Conservation (phyloP, 2,888 invertebrate species). For the Neuroscelio doddi region DNA sequence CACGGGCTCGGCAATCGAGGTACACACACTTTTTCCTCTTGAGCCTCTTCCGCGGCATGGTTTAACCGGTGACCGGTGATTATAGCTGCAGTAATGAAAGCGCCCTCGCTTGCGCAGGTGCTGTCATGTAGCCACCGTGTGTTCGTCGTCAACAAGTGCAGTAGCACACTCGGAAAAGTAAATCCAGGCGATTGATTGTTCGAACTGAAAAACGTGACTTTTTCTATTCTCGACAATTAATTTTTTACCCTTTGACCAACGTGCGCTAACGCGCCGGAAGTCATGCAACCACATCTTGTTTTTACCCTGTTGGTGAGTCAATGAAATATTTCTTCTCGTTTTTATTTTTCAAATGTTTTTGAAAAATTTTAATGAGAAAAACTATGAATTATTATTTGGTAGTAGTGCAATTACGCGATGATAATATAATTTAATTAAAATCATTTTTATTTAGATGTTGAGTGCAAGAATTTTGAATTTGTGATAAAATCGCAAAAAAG, state of each 20-base stretch:
- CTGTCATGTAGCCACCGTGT: constrained; percentile 62
- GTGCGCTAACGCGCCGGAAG: constrained; percentile 34
- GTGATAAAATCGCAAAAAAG: too few relatives aligned
- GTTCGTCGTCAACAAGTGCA: constrained; percentile 31
- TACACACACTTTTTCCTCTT: constrained; percentile 60
- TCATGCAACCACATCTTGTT: constrained; percentile 52
- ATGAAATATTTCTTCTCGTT: constrained; percentile 4
- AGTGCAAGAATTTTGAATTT: too few relatives aligned
- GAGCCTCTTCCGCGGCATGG: constrained; percentile 52
- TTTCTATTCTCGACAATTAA: neutral
- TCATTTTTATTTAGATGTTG: too few relatives aligned
- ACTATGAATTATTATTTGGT: too few relatives aligned
- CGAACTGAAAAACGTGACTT: neutral
- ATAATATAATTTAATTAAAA: too few relatives aligned
- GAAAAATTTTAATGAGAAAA: too few relatives aligned
- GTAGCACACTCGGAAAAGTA: neutral
- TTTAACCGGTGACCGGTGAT: constrained; percentile 55
- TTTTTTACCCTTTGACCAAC: neutral
- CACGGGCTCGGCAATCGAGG: constrained; percentile 39
- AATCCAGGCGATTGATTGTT: neutral
- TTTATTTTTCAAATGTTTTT: neutral
- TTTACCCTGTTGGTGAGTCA: constrained; percentile 53
- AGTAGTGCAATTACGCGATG: too few relatives aligned
- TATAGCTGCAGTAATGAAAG: constrained; percentile 67
- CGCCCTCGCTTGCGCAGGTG: constrained; percentile 64